Conservation (phyloP, 2,888 invertebrate species). For the Watsonalla cultraria region DNA sequence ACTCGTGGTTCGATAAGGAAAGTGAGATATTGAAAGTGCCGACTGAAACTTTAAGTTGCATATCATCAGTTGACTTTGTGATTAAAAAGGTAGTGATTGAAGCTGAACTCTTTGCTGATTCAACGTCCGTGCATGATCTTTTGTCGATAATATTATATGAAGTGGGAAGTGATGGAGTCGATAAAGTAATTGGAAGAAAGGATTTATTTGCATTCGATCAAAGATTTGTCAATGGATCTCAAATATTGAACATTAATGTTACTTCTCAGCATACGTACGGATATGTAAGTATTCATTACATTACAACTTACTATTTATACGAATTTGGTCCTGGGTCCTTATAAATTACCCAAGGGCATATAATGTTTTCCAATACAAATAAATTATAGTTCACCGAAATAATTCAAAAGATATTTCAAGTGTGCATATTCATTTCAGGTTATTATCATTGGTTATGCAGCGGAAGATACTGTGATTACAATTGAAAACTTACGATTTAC, state of each 20-base stretch:
- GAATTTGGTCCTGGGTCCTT: background rate
- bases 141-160: slow-evolving; percentile 26
- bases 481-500: slow-evolving; percentile 11
- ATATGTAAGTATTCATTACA: slow-evolving; percentile 23
- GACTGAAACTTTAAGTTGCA: background rate
- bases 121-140: slow-evolving; percentile 18
- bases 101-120: slow-evolving; percentile 12
- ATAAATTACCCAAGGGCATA: no score
- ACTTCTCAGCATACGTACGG: slow-evolving; percentile 8
- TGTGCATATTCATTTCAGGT: slow-evolving; percentile 14
- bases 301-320: background rate
- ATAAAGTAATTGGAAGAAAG: slow-evolving; percentile 8
- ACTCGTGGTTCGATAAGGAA: background rate
- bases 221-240: slow-evolving; percentile 9
- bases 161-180: slow-evolving; percentile 1
- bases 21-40: background rate
- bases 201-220: slow-evolving; percentile 8
- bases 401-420: no score
- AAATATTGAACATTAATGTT: slow-evolving; percentile 13
- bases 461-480: slow-evolving; percentile 11
- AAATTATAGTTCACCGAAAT: no score
- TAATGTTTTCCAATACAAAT: no score
- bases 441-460: slow-evolving; percentile 11
- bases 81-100: slow-evolving; percentile 16
- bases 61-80: background rate